Evolutionary conservation across 1,140 invertebrate genomes (phyloP), one percentile per base, ranked within the genome.

Genomic region (Akabosia matsudoensis): DNA sequence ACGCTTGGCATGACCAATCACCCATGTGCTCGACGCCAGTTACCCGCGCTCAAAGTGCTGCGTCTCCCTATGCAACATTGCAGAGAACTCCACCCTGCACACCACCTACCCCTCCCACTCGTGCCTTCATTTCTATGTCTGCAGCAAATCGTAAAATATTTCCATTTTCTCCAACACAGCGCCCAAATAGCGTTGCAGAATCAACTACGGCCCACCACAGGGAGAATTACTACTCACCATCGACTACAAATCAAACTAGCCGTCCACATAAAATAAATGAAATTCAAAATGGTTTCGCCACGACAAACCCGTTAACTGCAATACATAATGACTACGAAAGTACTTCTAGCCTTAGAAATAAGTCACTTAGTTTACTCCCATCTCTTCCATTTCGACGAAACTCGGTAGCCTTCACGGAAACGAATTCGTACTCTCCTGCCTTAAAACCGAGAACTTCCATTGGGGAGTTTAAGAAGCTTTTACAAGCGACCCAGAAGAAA

Each of bases 381-480:
- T 67, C 61, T 30, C 22, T 67, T 4, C 61, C 61, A 4, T 67
- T 67, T 24, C 70, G 70, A 37, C 13, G 70, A 34, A 72, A 72
- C 33, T 72, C 70, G 33, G 37, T 72, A 14, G 33, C 70, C 7
- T 34, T 72, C 4, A 34, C 70, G 4, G 67, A 14, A 30, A 34
- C 31, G 13, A 18, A 2, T 16, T 28, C 31, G 3, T 34, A 3
- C n/a, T 34, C 70, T 72, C 31, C 22, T 3, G n/a, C 16, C 37
- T 72, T 72, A 28, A 51, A 28, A 37, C 70, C 70, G 14, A 34
- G 70, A 51, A 72, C 70, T 22, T 79, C 80, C 31, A 67, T 81
- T 14, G 73, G 74, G 18, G 78, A 81, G 24, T 81, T 81, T 30
- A 81, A 81, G 72, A 71, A 73, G 45, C 67, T 81, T 0, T 71